Percentiles rank a stretch among this genome's conserved stretches.
These are phyloP conservation scores for Pseudococcus longispinus DNA, from an alignment of 2,888 invertebrate species.

Conservation along the genomic window DNA sequence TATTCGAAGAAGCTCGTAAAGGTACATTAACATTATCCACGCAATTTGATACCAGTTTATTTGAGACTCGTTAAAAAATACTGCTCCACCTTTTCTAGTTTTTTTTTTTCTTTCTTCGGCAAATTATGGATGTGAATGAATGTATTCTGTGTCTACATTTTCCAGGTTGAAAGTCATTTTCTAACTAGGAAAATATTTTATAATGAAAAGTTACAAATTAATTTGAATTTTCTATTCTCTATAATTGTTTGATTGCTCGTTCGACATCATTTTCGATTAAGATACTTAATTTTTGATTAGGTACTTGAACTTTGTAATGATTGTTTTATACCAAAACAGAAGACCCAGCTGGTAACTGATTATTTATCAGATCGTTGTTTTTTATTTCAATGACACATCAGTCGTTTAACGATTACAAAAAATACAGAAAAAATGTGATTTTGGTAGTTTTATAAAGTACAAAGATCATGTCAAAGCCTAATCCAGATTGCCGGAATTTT, in stretches of 20 bases:
- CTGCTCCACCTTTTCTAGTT: neutral
- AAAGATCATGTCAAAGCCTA: too few relatives aligned
- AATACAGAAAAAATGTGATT: too few relatives aligned
- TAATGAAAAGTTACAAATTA: neutral
- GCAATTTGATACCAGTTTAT: neutral
- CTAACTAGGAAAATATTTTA: neutral
- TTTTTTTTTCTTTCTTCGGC: neutral
- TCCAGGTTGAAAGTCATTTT: neutral
- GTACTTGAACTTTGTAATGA: too few relatives aligned
- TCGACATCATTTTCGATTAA: too few relatives aligned
- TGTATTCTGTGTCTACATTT: neutral
- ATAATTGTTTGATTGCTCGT: too few relatives aligned
- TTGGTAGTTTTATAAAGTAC: too few relatives aligned
- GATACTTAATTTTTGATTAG: too few relatives aligned
- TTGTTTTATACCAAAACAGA: too few relatives aligned
- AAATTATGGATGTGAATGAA: neutral
- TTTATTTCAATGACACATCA: neutral
- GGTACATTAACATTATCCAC: conserved; percentile 1
- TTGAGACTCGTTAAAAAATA: neutral
- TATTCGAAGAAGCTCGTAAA: conserved; percentile 40
- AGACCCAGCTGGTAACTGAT: neutral
- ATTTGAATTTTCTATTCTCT: neutral
- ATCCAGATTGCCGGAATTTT: neutral
- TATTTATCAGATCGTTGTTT: neutral
- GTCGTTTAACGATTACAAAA: too few relatives aligned